Base-by-base conservation (phyloP, 1,140 invertebrate species). In the Saccostrea glomerata region DNA sequence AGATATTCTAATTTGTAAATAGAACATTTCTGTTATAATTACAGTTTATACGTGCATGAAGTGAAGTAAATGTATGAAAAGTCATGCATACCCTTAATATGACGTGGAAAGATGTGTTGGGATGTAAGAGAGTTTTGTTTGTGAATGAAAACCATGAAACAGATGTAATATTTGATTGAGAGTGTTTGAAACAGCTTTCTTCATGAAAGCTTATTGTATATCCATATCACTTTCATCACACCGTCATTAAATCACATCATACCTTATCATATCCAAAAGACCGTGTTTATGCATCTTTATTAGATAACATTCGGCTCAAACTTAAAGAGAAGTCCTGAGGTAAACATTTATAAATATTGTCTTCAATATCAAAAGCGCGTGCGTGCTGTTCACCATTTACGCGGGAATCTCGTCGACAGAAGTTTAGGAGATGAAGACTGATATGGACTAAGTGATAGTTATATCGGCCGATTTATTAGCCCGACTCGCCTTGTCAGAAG, bases 261-360 rank as follows among this genome's bases (percentile, higher is more conserved):
- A 77, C 70, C 70, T 77, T 77, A 77, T 77, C 70, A 77, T 77
- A 77, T 77, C 70, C 70, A 77, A 63, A 77, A 77, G 70, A 77
- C 70, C 25, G 23, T 77, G 70, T 77, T 77, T 77, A 77, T 77
- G 70, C 70, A 30, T 23, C 70, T 30, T 77, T 77, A 77, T 77
- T 77, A 77, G 70, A 77, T 77, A 77, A 77, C 70, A 63, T n/a
- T 63, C 58, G 30, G 58, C 58, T 17, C 58, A 63, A 17, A 6
- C 58, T 77, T 77, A 15, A 36, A 30, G 25, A 77, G 70, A 13
- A 15, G 30, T 25, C 25, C 23, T 12, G 23, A 30, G 30, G 30
- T 77, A 77, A 77, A 77, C 70, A 77, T 77, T 77, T 77, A 77
- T 77, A 77, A 77, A 77, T 77, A 77, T 77, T 77, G 70, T 77